A percentile compares a stretch with the other conserved stretches of the same genome.
phyloP scores from a whole-genome alignment of 2,888 invertebrate species.

The Cheilosia pagana region DNA sequence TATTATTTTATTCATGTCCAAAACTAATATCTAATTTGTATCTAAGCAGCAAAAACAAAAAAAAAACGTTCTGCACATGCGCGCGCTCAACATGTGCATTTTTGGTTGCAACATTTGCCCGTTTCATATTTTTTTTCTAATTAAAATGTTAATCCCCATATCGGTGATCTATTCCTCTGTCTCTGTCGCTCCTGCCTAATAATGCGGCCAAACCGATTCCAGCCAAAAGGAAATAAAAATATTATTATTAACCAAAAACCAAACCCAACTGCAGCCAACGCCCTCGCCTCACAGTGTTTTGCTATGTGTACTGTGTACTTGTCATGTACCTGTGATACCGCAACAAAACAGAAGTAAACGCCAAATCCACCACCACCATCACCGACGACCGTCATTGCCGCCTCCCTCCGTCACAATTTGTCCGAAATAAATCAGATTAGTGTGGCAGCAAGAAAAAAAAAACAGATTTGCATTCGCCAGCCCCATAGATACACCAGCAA shows the following conservation, averaged over 20 bases:
- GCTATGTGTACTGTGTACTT: slow-evolving; percentile 41
- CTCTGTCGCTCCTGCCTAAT: slow-evolving; percentile 8
- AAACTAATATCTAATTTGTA: slow-evolving; percentile 75
- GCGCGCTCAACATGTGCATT: slow-evolving; percentile 63
- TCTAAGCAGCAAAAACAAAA: slow-evolving; percentile 21
- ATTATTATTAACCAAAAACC: slow-evolving; percentile 67
- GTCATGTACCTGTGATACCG: slow-evolving; percentile 68
- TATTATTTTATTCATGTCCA: slow-evolving; percentile 74
- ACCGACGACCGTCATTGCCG: slow-evolving; percentile 1
- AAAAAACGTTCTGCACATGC: slow-evolving; percentile 66
- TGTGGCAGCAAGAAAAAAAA: slow-evolving; percentile 29
- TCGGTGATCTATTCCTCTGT: slow-evolving; percentile 61
- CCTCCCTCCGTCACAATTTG: slow-evolving; percentile 65
- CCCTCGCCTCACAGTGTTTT: slow-evolving; percentile 59
- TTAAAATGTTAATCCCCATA: slow-evolving; percentile 73
- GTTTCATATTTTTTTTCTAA: slow-evolving; percentile 63
- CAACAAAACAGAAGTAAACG: slow-evolving; percentile 72
- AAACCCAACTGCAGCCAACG: slow-evolving; percentile 70
- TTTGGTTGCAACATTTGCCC: slow-evolving; percentile 53
- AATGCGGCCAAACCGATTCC: slow-evolving; percentile 22
- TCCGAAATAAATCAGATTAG: slow-evolving; percentile 75
- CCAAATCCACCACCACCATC: slow-evolving; percentile 46
- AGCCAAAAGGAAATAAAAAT: slow-evolving; percentile 60
- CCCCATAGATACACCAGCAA: slow-evolving; percentile 46
- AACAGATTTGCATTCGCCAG: slow-evolving; percentile 69